Base-by-base conservation (phyloP, 2,113 vertebrate genomes). In the Pipra filicauda region DNA sequence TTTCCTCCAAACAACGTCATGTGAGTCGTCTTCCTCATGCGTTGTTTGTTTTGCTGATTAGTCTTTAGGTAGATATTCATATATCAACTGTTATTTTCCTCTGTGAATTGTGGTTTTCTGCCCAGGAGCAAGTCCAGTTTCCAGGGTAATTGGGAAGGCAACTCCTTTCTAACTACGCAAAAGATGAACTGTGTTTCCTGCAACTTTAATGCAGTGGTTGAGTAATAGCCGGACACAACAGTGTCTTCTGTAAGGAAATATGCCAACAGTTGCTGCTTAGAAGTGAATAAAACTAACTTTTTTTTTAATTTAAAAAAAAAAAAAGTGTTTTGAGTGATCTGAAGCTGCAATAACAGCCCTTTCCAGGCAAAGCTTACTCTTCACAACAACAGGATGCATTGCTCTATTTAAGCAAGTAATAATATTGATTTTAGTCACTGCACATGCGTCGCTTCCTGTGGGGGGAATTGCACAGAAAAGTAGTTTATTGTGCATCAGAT, bases 81-180 rank as follows among this genome's bases (percentile, higher is more conserved):
- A 86, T 91, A 94, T 96, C 70, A 39, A 61, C 80, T 83, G 18
- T 66, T 89, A 85, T 90, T 74, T 95, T 97, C 96, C 86, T 1
- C 75, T 93, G 96, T 92, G 95, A 91, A 69, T 77, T 97, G 97
- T 94, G 97, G 97, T 97, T 98, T 97, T 96, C 28, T 74, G 85
- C 59, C 82, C 83, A 88, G 85, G 89, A 91, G 67, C 93, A 81
- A 88, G 91, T 97, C 93, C 88, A 80, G 12, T 86, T 95, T 93
- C 93, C 77, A 95, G 84, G 55, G 54, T 85, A 95, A 73, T 73
- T 86, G 95, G 91, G 93, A 97, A 97, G 93, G 76, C 92, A 97
- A 92, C 39, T 95, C 95, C 94, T 97, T 94, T 74, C 64, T 44
- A 85, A 94, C 85, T 93, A 95, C 93, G 83, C 70, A 91, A 95